A percentile compares a stretch with the other conserved stretches of the same genome.
Evolutionary conservation across 1,140 invertebrate genomes (phyloP).

Genomic region (Orchestia grillus): DNA sequence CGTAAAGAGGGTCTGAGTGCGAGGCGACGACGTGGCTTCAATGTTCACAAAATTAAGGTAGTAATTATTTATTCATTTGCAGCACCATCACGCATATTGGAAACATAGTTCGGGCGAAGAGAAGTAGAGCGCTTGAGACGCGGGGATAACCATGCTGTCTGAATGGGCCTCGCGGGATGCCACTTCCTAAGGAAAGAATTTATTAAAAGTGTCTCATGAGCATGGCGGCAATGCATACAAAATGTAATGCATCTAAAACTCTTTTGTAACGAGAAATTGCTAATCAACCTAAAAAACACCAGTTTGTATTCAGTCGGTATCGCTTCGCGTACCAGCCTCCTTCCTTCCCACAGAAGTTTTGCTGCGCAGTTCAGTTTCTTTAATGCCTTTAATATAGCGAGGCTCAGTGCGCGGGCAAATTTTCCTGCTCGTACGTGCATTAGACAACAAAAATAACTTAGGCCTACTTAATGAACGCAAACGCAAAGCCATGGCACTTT

Average conservation of each 20-base stretch:
- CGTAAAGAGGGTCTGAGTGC: conserved; percentile 3
- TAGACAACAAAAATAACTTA: too few relatives aligned
- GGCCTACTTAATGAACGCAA: too few relatives aligned
- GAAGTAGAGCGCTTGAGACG: neutral
- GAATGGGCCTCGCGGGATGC: neutral
- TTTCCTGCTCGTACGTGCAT: too few relatives aligned
- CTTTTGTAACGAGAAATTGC: neutral
- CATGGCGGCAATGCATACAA: neutral
- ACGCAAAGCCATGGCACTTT: too few relatives aligned
- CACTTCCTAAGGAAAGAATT: neutral
- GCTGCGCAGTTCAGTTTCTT: too few relatives aligned
- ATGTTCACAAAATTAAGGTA: neutral
- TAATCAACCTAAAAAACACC: too few relatives aligned
- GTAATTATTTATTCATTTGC: neutral
- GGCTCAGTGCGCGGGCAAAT: too few relatives aligned
- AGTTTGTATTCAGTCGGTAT: too few relatives aligned
- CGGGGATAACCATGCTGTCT: neutral
- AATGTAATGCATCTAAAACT: neutral
- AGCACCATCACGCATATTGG: neutral
- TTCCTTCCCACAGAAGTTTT: too few relatives aligned
- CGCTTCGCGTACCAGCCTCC: too few relatives aligned
- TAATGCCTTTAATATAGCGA: too few relatives aligned
- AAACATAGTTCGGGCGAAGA: neutral
- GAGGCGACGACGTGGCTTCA: neutral
- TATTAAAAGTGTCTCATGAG: neutral